These are phyloP conservation scores for Drusus annulatus DNA, from an alignment of 1,140 invertebrate species.

Conservation along the genomic window DNA sequence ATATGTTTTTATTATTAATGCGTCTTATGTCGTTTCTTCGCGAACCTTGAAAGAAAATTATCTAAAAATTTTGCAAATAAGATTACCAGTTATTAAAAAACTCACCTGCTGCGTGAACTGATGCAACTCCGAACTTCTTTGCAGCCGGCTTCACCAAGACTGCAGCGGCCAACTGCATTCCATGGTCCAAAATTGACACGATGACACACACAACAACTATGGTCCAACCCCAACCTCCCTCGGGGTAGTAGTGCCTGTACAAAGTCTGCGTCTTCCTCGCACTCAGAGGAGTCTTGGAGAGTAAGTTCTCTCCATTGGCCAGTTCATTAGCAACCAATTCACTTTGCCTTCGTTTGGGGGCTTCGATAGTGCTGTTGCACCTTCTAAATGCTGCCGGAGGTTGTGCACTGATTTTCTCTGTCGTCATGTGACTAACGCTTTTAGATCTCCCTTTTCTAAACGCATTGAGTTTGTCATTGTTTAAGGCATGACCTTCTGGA, in stretches of 20 bases:
- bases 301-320: constrained; percentile 63
- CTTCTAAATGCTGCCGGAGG: constrained; percentile 61
- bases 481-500: neutral
- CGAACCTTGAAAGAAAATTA: too few relatives aligned
- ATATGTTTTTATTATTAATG: too few relatives aligned
- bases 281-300: constrained; percentile 64
- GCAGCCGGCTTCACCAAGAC: constrained; percentile 63
- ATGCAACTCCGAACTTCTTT: constrained; percentile 61
- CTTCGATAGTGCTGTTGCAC: constrained; percentile 56
- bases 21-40: too few relatives aligned
- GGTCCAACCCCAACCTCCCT: constrained; percentile 88
- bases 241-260: constrained; percentile 82
- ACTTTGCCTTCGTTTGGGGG: constrained; percentile 48
- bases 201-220: constrained; percentile 79
- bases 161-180: constrained; percentile 74
- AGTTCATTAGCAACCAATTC: constrained; percentile 66
- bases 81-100: neutral
- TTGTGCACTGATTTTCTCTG: constrained; percentile 60
- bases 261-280: constrained; percentile 68
- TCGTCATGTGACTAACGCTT: constrained; percentile 53
- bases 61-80: too few relatives aligned
- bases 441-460: constrained; percentile 57
- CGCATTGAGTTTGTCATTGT: constrained; percentile 24
- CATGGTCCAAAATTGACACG: constrained; percentile 77
- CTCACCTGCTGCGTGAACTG: constrained; percentile 57